Base-by-base conservation (phyloP, 2,888 invertebrate genomes). In the Microplitis deprimator region DNA sequence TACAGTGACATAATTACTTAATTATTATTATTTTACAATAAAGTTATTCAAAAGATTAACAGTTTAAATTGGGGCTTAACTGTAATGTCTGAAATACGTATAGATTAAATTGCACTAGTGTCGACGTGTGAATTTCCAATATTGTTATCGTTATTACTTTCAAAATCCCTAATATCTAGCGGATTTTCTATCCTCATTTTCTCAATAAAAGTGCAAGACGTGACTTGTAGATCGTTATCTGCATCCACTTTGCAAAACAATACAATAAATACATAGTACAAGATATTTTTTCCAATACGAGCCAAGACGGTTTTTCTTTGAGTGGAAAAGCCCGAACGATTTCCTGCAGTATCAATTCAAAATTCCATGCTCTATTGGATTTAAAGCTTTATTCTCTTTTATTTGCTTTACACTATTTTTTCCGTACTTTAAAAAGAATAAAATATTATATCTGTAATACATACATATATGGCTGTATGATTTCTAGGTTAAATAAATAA, bases 71-170 rank as follows among this genome's bases (percentile, higher is more conserved):
- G 29, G 3, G 29, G 29, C 29, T 29, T 29, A 29, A 4, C 20
- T 20, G 20, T 20, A 50, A 50, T 50, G 13, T 13, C 50, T 5
- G 13, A 13, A 50, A 50, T 13, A 50, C 10, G 13, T 5, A 50
- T 50, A 13, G 50, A 50, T 50, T 50, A 50, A 50, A 50, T 29
- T 29, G 50, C 38, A 38, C 10, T 70, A n/a, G 13, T 38, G 70
- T 60, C 38, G n/a, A 70, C 39, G 7, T 13, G 60, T n/a, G 29
- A 60, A 70, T 67, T 10, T 62, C 13, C 40, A 20, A 67, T 71
- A 76, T 41, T 71, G 67, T 76, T 68, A 76, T 71, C 65, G 76
- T 72, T 70, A 64, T 59, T 41, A n/a, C 60, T 50, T 50, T 50
- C 13, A 13, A 50, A 50, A 50, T 50, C 50, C 50, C 13, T 8